Evolutionary conservation across 1,140 invertebrate species (phyloP).

Genomic region (Megathymus violae): DNA sequence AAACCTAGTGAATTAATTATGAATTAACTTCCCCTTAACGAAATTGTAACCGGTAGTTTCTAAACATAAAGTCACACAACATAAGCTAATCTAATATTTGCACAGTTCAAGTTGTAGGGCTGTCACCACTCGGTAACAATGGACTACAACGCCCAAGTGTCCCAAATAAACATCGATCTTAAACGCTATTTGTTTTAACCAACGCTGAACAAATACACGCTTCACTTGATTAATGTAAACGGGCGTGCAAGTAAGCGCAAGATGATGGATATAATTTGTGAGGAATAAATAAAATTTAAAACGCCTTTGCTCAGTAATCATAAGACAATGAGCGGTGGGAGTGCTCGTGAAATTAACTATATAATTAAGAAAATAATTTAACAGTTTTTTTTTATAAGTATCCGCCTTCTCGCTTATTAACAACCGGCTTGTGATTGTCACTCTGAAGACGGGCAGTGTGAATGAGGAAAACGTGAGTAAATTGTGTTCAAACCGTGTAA

Average conservation of each 20-base stretch:
- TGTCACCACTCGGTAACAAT: conserved; percentile 55
- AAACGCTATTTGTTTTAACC: conserved; percentile 60
- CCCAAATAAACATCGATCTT: conserved; percentile 70
- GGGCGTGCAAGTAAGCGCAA: conserved; percentile 33
- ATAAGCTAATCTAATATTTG: conserved; percentile 62
- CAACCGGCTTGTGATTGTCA: no score
- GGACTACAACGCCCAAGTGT: conserved; percentile 59
- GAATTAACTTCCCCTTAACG: not conserved
- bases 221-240: conserved; percentile 37
- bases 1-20: not conserved
- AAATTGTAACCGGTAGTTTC: not conserved
- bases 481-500: no score
- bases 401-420: no score
- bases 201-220: conserved; percentile 47
- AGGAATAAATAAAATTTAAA: no score
- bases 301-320: no score
- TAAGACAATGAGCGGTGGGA: no score
- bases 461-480: no score
- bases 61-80: conserved; percentile 29
- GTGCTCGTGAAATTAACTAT: no score
- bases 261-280: no score
- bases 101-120: conserved; percentile 52
- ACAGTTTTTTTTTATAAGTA: no score
- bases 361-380: no score
- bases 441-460: no score